Conservation (phyloP, 1,140 invertebrate genomes). For the Idris sp. region DNA sequence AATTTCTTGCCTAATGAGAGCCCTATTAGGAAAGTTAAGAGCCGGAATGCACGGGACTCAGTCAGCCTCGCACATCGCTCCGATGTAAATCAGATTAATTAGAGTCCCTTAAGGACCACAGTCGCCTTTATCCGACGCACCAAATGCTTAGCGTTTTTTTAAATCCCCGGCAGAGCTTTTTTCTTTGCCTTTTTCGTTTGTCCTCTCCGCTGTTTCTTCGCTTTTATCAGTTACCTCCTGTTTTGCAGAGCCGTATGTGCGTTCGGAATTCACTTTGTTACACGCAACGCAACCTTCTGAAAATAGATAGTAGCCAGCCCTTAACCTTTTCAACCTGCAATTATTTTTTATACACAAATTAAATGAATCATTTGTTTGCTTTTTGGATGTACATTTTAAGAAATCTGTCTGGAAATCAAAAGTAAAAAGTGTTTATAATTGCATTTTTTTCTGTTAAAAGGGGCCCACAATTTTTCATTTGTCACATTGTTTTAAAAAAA, state of each 20-base stretch:
- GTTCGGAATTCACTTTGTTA: slow-evolving; percentile 61
- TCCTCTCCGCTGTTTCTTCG: neutral
- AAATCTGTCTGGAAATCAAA: no score
- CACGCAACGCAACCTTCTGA: slow-evolving; percentile 55
- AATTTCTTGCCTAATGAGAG: slow-evolving; percentile 66
- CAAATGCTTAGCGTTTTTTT: slow-evolving; percentile 55
- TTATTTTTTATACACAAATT: no score
- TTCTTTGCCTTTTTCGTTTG: slow-evolving; percentile 10
- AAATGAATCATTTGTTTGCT: no score
- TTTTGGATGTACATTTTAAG: no score
- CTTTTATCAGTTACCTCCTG: slow-evolving; percentile 13
- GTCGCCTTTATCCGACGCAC: slow-evolving; percentile 61
- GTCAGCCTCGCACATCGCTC: slow-evolving; percentile 56
- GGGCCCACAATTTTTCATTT: no score
- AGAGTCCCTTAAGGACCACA: slow-evolving; percentile 59
- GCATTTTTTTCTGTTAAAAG: no score
- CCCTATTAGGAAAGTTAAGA: slow-evolving; percentile 65
- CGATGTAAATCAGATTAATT: slow-evolving; percentile 68
- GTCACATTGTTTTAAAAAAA: no score
- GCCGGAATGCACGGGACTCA: slow-evolving; percentile 59
- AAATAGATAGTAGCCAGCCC: no score
- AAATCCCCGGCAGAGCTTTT: slow-evolving; percentile 15
- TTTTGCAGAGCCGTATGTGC: slow-evolving; percentile 31
- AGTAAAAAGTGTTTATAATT: no score
- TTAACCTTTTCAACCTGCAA: no score